Base-by-base conservation (phyloP, 2,888 invertebrate genomes). In the Branchipolynoe longqiensis region DNA sequence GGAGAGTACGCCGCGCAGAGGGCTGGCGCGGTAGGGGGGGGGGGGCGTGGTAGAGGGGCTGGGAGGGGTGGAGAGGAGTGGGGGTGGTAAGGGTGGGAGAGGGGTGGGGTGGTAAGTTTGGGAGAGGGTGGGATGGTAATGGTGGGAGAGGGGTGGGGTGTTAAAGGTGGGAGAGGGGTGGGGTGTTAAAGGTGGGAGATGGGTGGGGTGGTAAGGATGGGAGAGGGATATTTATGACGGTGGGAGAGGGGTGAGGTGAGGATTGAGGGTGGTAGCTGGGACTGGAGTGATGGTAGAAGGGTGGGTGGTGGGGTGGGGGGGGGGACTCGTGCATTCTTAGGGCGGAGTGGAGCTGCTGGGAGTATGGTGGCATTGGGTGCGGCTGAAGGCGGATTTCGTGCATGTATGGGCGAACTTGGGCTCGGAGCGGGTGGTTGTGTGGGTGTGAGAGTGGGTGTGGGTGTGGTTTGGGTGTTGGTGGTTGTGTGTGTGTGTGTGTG, bases 191-290 rank as follows among this genome's bases (percentile, higher is more conserved):
- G 48, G 48, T 56, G 62, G 2, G 62, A 31, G 62, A 62, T 18
- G n/a, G 22, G 12, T 62, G 28, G 62, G 48, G 48, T 48, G 18
- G 48, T 48, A 48, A 48, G 18, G 48, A 18, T 56, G 62, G 2
- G 62, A 31, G 62, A 62, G 25, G n/a, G 22, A 14, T 62, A n/a
- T n/a, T 62, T 28, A 28, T 48, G 62, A 25, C 3, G 31, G 31
- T 28, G 62, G 18, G 31, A 62, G 31, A 62, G 31, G n/a, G n/a
- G n/a, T n/a, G 62, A 62, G 62, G 62, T 62, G 62, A 62, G 31
- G 31, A 62, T 31, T 4, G 62, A 62, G 25, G 62, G 12, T 12
- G 31, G 25, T 62, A 62, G 25, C 14, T n/a, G 25, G 4, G 25
- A 31, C 18, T 12, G 8, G 18, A 48, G 8, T 8, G 8, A 18